phyloP scores from a whole-genome alignment of 1,140 invertebrate species.

The Lithobius niger region DNA sequence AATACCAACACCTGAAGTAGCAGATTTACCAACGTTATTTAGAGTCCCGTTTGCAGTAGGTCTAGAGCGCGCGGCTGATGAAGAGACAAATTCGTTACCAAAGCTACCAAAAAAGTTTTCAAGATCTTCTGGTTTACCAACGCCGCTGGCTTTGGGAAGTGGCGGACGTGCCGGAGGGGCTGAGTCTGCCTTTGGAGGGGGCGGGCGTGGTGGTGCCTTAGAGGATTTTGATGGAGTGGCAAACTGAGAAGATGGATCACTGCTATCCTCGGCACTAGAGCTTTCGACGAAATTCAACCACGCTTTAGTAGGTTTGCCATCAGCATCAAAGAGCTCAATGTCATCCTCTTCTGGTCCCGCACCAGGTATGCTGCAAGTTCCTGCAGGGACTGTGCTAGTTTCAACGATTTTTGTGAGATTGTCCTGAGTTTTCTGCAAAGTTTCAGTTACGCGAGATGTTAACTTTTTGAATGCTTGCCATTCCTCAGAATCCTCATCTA shows the following conservation, averaged over 20 bases:
- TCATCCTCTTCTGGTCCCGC: not conserved
- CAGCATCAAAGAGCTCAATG: not conserved
- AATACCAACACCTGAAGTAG: constrained; percentile 10
- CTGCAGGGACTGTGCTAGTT: constrained; percentile 5
- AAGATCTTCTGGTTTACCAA: too few relatives aligned
- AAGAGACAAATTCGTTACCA: constrained; percentile 12
- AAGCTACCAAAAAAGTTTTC: too few relatives aligned
- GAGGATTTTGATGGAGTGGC: not conserved
- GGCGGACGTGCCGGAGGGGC: constrained; percentile 9
- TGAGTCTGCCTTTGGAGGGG: constrained; percentile 3
- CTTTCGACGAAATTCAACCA: not conserved
- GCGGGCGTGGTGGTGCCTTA: not conserved
- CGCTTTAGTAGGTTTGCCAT: not conserved
- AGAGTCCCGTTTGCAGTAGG: constrained; percentile 18
- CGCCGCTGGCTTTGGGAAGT: constrained; percentile 13
- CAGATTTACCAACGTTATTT: constrained; percentile 16
- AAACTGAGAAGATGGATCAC: not conserved
- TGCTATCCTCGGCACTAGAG: not conserved
- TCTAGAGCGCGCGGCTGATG: too few relatives aligned
- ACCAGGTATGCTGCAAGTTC: not conserved
- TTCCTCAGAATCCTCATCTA: constrained; percentile 27
- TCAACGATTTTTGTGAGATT: constrained; percentile 25
- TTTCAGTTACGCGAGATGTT: constrained; percentile 28
- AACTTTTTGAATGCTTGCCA: constrained; percentile 30
- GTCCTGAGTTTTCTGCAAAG: constrained; percentile 26